Evolutionary conservation across 2,888 invertebrate genomes (phyloP).

Genomic region (Tenthredo scrophulariae): DNA sequence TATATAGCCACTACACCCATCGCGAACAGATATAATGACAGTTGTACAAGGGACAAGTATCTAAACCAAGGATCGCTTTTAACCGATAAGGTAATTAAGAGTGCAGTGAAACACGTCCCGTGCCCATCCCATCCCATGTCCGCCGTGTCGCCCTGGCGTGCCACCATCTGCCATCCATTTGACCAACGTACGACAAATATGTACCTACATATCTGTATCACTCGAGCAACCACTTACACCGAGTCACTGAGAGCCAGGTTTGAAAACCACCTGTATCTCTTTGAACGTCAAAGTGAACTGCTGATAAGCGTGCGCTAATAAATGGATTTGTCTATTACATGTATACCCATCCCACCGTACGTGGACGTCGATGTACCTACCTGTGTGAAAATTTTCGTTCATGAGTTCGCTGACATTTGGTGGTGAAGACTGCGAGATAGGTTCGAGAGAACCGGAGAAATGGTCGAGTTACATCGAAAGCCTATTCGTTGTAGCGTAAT

Average conservation of each 20-base stretch:
- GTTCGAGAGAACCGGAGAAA: slow-evolving; percentile 35
- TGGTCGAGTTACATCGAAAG: slow-evolving; percentile 52
- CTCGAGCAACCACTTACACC: slow-evolving; percentile 48
- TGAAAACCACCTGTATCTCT: slow-evolving; percentile 50
- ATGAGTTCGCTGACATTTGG: background rate
- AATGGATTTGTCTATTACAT: slow-evolving; percentile 30
- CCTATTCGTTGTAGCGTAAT: slow-evolving; percentile 65
- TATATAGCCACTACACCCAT: background rate
- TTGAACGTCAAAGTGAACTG: slow-evolving; percentile 41
- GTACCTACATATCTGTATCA: slow-evolving; percentile 51
- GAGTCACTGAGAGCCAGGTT: background rate
- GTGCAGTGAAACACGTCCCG: slow-evolving; percentile 41
- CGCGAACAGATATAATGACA: slow-evolving; percentile 21
- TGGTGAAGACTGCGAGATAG: background rate
- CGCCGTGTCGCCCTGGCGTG: background rate
- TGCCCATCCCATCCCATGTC: background rate
- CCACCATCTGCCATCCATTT: slow-evolving; percentile 51
- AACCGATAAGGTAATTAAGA: slow-evolving; percentile 53
- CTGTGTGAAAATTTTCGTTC: background rate
- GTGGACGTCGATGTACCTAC: background rate
- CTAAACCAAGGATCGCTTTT: slow-evolving; percentile 32
- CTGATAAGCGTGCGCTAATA: slow-evolving; percentile 33
- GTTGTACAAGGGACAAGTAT: background rate
- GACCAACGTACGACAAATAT: slow-evolving; percentile 51
- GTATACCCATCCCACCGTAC: background rate